Conservation (phyloP, 2,797 vertebrate species). For the Setipinna tenuifilis region DNA sequence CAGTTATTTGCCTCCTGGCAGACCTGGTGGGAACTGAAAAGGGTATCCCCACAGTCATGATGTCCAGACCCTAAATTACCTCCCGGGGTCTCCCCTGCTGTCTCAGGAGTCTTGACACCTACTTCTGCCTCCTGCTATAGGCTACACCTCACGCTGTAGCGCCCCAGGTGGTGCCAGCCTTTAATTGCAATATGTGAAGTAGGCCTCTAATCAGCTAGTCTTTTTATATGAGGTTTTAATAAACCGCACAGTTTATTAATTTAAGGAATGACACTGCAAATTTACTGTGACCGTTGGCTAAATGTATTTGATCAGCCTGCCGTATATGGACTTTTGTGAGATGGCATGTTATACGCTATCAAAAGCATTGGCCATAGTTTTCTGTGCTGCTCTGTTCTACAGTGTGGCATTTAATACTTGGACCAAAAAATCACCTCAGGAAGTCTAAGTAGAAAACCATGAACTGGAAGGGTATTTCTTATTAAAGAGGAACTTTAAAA, state of each 20-base stretch:
- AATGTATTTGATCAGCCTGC: not conserved
- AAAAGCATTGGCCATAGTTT: not conserved
- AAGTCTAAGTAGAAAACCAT: not conserved
- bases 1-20: not conserved
- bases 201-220: not conserved
- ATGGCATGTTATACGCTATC: not conserved
- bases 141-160: not conserved
- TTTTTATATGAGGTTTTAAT: slow-evolving; percentile 9
- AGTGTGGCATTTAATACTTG: not conserved
- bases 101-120: not conserved
- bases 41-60: not conserved
- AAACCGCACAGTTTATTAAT: not conserved
- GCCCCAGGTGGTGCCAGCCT: not conserved
- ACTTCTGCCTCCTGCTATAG: not conserved
- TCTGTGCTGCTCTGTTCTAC: not conserved
- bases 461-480: slow-evolving; percentile 15
- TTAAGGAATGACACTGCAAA: not conserved
- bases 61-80: not conserved
- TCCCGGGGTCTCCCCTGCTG: not conserved
- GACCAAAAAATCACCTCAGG: not conserved
- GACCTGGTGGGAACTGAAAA: not conserved
- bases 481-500: slow-evolving; percentile 43
- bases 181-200: not conserved
- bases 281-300: not conserved
- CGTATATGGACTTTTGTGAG: not conserved